Percentiles rank a stretch among this genome's conserved stretches.
phyloP scores from a whole-genome alignment of 1,140 invertebrate genomes.

The Zophobas morio region DNA sequence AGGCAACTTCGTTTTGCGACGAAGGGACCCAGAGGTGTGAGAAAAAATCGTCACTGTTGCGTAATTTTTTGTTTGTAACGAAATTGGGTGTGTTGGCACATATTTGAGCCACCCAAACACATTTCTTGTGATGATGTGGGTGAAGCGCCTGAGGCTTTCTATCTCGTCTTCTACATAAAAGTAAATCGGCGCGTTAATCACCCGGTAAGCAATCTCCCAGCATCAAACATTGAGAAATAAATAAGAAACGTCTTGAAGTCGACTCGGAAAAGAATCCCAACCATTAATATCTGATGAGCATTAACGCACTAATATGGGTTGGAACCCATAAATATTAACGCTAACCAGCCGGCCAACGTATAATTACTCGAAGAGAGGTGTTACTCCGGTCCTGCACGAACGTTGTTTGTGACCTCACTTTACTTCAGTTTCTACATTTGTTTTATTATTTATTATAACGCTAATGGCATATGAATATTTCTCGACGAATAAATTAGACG shows the following conservation, averaged over 20 bases:
- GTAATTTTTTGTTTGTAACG: background rate
- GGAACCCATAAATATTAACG: slow-evolving; percentile 62
- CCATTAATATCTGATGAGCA: slow-evolving; percentile 58
- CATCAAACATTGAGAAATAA: slow-evolving; percentile 39
- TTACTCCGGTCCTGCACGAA: slow-evolving; percentile 54
- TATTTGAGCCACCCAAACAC: background rate
- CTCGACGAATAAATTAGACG: slow-evolving; percentile 34
- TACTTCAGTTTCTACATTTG: slow-evolving; percentile 45
- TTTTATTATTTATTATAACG: slow-evolving; percentile 44
- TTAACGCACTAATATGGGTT: slow-evolving; percentile 63
- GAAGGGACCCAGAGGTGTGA: no score
- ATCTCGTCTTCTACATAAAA: slow-evolving; percentile 2
- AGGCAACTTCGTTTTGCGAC: background rate
- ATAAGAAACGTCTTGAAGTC: slow-evolving; percentile 26
- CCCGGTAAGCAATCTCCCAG: slow-evolving; percentile 12
- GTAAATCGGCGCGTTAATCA: slow-evolving; percentile 20
- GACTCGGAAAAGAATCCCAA: slow-evolving; percentile 31
- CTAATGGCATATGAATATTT: slow-evolving; percentile 34
- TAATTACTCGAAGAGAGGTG: slow-evolving; percentile 61
- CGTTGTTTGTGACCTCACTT: slow-evolving; percentile 49
- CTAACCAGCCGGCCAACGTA: slow-evolving; percentile 58
- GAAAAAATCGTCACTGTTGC: no score
- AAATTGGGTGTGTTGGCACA: background rate
- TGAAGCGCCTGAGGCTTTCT: background rate
- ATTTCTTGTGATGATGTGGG: background rate